Evolutionary conservation across 2,888 invertebrate genomes (phyloP).

Genomic region (Tenthredo amoena): DNA sequence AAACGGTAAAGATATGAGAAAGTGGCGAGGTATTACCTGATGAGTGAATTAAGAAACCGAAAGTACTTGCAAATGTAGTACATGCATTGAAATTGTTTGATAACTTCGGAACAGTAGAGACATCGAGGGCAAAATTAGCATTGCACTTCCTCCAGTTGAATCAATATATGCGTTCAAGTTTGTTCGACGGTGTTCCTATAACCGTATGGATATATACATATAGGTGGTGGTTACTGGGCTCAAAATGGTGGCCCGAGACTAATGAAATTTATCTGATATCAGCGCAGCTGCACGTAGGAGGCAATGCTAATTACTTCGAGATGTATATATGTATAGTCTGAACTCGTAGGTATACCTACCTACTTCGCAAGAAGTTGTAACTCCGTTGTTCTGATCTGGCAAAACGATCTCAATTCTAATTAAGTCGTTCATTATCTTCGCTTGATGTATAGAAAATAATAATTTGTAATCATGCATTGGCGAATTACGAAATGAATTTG

Average conservation of each 20-base stretch:
- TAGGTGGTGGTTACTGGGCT: slow-evolving; percentile 16
- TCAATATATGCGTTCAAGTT: slow-evolving; percentile 31
- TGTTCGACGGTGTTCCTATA: slow-evolving; percentile 29
- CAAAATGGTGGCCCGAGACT: slow-evolving; percentile 53
- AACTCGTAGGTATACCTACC: not conserved
- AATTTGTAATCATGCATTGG: not conserved
- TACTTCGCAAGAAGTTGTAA: slow-evolving; percentile 4
- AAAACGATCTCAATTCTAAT: slow-evolving; percentile 14
- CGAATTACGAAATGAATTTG: not conserved
- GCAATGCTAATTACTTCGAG: slow-evolving; percentile 48
- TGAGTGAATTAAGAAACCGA: not conserved
- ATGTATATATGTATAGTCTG: not conserved
- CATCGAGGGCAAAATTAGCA: slow-evolving; percentile 3
- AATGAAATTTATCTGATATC: slow-evolving; percentile 64
- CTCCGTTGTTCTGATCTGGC: not conserved
- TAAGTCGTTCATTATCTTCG: not conserved
- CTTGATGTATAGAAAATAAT: not conserved
- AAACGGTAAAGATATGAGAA: not conserved
- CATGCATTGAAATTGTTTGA: not conserved
- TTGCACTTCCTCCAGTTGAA: slow-evolving; percentile 16
- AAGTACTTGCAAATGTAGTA: not conserved
- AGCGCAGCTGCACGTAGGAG: slow-evolving; percentile 50
- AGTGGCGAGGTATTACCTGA: not conserved
- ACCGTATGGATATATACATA: not conserved
- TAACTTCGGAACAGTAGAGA: not conserved